Conservation (phyloP, 2,888 invertebrate species). For the Idaea straminata region DNA sequence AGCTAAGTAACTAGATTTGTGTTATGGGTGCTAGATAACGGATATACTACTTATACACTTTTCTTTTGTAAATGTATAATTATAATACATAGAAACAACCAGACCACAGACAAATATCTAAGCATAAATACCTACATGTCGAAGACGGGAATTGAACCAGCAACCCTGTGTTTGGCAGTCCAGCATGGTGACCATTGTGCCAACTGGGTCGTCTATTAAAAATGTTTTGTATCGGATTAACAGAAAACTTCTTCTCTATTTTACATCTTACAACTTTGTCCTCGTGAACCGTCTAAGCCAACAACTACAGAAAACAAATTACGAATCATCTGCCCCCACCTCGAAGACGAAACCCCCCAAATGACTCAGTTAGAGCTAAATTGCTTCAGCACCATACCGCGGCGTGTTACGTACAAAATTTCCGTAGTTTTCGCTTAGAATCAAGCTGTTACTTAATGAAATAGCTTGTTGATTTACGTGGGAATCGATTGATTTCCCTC, state of each 20-base stretch:
- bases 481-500: constrained; percentile 11
- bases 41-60: no score
- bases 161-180: no score
- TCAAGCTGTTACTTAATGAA: constrained; percentile 56
- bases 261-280: constrained; percentile 25
- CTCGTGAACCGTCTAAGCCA: constrained; percentile 36
- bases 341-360: constrained; percentile 61
- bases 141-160: no score
- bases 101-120: no score
- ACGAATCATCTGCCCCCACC: constrained; percentile 72
- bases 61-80: no score
- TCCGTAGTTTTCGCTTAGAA: constrained; percentile 69
- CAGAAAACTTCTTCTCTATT: background rate
- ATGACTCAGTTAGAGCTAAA: constrained; percentile 77
- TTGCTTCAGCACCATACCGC: constrained; percentile 64
- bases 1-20: no score
- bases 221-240: no score
- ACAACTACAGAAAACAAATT: constrained; percentile 77
- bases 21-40: no score
- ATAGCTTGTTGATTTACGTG: constrained; percentile 55
- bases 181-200: no score
- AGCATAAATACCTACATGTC: no score
- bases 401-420: constrained; percentile 63
- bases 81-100: no score
- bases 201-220: no score